Conservation (phyloP, 92 coral and sea anemone species). For the Phenganax marumi region DNA sequence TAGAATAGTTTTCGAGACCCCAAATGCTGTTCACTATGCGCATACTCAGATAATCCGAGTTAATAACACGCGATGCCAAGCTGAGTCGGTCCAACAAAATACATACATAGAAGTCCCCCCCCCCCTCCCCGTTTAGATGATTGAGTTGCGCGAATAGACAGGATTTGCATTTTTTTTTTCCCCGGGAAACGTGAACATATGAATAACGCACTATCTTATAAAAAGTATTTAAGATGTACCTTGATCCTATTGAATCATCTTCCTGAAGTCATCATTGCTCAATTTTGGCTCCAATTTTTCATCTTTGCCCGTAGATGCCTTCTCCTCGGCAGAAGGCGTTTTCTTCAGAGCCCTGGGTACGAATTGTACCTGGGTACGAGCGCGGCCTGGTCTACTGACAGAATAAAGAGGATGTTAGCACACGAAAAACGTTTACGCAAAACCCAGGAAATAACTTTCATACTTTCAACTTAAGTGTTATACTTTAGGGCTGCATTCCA, state of each 20-base stretch:
- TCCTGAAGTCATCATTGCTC: constrained; percentile 41
- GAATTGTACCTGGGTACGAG: constrained; percentile 91
- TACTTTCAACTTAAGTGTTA: no score
- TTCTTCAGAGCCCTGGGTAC: constrained; percentile 83
- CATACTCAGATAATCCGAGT: not conserved
- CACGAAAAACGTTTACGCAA: no score
- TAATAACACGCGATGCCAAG: not conserved
- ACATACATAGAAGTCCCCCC: not conserved
- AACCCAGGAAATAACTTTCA: no score
- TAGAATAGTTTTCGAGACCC: no score
- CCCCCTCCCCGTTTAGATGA: not conserved
- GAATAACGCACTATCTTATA: not conserved
- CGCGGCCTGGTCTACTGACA: constrained; percentile 73
- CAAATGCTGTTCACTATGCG: not conserved
- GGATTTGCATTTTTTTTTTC: not conserved
- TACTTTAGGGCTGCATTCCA: no score
- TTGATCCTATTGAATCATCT: constrained; percentile 33
- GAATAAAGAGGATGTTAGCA: not conserved
- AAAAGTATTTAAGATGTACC: not conserved
- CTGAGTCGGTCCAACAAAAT: constrained; percentile 1
- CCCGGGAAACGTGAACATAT: not conserved
- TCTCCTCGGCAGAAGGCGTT: constrained; percentile 1
- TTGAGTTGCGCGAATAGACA: not conserved
- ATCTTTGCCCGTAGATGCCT: constrained; percentile 53
- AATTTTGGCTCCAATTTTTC: constrained; percentile 37